Evolutionary conservation across 2,888 invertebrate species (phyloP), one percentile per base, ranked within the genome.

Genomic region (Emmelina monodactyla): DNA sequence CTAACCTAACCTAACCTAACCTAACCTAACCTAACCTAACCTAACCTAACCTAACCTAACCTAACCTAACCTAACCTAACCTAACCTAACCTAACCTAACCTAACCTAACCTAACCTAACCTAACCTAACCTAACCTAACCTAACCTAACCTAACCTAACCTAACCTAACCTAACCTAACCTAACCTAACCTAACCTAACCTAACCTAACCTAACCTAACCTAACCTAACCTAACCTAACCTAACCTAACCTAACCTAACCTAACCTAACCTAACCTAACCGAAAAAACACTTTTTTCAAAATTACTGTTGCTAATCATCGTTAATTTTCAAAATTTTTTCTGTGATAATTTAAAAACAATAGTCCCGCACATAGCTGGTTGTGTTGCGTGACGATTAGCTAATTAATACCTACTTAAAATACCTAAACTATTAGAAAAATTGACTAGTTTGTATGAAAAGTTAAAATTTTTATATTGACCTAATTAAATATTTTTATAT

Each of bases 1-100:
- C 31, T 31, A 31, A 31, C 31, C 31, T 31, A 31, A 31, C 31
- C 31, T 31, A 31, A 31, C 31, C 31, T 31, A 31, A 31, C 31
- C 31, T 31, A 31, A 31, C 31, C 31, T 31, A 31, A 31, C 31
- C 31, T 31, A 31, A 31, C 31, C 31, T 31, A 31, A 31, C 31
- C 31, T 31, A 31, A 31, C 31, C 31, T 31, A 31, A 31, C 31
- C 31, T 31, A 31, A 31, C 31, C 31, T 31, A 31, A 31, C 31
- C 31, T 31, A 31, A 31, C 31, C 31, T 31, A 31, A 31, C 31
- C 31, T 31, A 31, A 31, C 31, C 31, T 31, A 31, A 31, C 31
- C 31, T 31, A 31, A 31, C 31, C 31, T 31, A 31, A 31, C 31
- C 31, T 31, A 31, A 31, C 31, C 31, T 31, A 31, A 31, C 31